Evolutionary conservation across 2,113 vertebrate genomes (phyloP).

Genomic region (Bettongia penicillata): DNA sequence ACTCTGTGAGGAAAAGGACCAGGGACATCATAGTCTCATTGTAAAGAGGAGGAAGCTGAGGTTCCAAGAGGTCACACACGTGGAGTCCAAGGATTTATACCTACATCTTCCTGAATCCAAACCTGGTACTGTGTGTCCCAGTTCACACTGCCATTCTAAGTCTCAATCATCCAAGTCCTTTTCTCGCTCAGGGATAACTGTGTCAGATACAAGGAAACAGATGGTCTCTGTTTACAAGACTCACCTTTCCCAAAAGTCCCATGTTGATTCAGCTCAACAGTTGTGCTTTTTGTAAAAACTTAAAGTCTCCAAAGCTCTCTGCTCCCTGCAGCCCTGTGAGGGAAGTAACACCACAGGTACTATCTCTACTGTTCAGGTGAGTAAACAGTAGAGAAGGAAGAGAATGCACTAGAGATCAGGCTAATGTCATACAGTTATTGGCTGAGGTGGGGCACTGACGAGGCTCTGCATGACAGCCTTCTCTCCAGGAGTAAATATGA

Average conservation of each 20-base stretch:
- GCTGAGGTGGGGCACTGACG: neutral
- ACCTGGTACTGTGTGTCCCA: neutral
- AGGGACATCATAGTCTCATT: neutral
- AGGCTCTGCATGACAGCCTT: neutral
- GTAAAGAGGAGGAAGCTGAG: neutral
- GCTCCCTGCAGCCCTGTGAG: neutral
- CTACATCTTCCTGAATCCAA: neutral
- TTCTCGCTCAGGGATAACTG: neutral
- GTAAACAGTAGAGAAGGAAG: no score
- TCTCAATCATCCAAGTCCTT: neutral
- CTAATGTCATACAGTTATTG: neutral
- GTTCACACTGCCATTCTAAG: neutral
- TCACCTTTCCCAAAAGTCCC: conserved; percentile 26
- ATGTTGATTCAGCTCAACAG: conserved; percentile 1
- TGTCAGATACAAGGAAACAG: neutral
- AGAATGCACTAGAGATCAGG: neutral
- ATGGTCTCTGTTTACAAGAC: conserved; percentile 18
- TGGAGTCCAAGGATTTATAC: neutral
- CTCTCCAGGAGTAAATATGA: neutral
- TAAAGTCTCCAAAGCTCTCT: neutral
- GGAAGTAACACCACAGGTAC: neutral
- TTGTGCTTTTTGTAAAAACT: neutral
- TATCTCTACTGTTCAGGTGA: no score
- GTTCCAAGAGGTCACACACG: neutral
- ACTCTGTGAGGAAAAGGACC: neutral